Evolutionary conservation across 2,888 invertebrate genomes (phyloP), one percentile per base, ranked within the genome.

Genomic region (Brachyopa scutellaris): DNA sequence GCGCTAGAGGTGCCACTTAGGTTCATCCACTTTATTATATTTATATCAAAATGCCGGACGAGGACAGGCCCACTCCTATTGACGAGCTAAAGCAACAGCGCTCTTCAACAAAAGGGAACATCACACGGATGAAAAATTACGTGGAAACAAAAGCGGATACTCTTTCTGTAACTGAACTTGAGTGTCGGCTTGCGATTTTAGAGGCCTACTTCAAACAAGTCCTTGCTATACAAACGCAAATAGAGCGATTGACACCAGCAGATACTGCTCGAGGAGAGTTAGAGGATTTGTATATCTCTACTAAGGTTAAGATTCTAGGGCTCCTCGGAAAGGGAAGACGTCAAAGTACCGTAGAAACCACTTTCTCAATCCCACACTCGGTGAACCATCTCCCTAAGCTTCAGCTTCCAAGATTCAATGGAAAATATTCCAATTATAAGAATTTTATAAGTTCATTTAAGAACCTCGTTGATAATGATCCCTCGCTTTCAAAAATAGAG

Each of bases 191-290:
- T 29, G 51, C 51, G 2, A 64, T 64, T 9, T 11, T 64, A 11
- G 51, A 64, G 17, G 40, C 64, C 0, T 66, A 66, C 40, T 66
- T 53, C 6, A 66, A 53, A 26, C 36, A 53, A 33, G 36, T 19
- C 2, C n/a, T 53, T 9, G 33, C 21, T 3, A 36, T 33, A n/a
- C 36, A 40, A 61, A n/a, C 47, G 6, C 8, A 33, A 33, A 49
- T 47, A 7, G 36, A 62, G 51, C 9, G 55, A 6, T 36, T 36
- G 9, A 5, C 21, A n/a, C 36, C 36, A 5, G 8, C 19, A 8
- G 55, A 42, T 61, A 26, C 2, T 8, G 42, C 5, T n/a, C n/a
- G 67, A 33, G 5, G 19, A 6, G 55, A 67, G 36, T 8, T 67
- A 13, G 67, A 67, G 19, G 67, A 67, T 1, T 36, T 53, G 29